Conservation (phyloP, 2,797 vertebrate species). For the Sebastes cheni region DNA sequence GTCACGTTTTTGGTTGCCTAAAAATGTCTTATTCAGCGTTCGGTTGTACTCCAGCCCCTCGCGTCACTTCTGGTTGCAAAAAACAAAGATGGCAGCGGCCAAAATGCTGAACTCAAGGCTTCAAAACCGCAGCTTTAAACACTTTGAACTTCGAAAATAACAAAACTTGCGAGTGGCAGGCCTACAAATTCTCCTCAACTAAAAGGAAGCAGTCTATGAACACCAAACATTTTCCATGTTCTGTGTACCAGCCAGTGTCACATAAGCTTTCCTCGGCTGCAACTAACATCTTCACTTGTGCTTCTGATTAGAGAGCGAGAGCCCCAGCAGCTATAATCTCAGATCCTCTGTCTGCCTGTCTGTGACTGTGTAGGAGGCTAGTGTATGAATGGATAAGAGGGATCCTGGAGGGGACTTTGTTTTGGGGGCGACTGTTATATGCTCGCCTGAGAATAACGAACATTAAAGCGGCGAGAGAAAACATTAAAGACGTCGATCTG, state of each 20-base stretch:
- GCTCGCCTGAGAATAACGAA: conserved; percentile 4
- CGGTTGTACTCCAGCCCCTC: too few species aligned
- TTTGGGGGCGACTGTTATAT: not conserved
- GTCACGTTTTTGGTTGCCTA: too few species aligned
- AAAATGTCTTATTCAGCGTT: too few species aligned
- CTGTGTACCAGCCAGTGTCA: conserved; percentile 13
- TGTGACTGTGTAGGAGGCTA: conserved; percentile 47
- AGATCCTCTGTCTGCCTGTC: conserved; percentile 56
- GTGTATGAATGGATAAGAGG: conserved; percentile 40
- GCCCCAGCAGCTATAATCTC: conserved; percentile 38
- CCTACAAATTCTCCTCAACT: not conserved
- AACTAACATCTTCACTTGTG: conserved; percentile 50
- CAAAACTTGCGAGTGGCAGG: not conserved
- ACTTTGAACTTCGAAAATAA: not conserved
- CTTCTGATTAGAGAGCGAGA: conserved; percentile 67
- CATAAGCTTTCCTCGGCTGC: conserved; percentile 10
- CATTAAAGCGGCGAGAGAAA: conserved; percentile 37
- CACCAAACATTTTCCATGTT: conserved; percentile 6
- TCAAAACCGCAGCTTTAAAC: not conserved
- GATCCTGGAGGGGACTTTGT: conserved; percentile 24
- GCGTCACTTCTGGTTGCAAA: too few species aligned
- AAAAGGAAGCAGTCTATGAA: not conserved
- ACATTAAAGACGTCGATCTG: conserved; percentile 34
- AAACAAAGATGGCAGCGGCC: too few species aligned
- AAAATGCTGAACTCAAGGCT: too few species aligned